Evolutionary conservation across 2,888 invertebrate genomes (phyloP), one percentile per base, ranked within the genome.

Genomic region (Zygogramma bicolorata): DNA sequence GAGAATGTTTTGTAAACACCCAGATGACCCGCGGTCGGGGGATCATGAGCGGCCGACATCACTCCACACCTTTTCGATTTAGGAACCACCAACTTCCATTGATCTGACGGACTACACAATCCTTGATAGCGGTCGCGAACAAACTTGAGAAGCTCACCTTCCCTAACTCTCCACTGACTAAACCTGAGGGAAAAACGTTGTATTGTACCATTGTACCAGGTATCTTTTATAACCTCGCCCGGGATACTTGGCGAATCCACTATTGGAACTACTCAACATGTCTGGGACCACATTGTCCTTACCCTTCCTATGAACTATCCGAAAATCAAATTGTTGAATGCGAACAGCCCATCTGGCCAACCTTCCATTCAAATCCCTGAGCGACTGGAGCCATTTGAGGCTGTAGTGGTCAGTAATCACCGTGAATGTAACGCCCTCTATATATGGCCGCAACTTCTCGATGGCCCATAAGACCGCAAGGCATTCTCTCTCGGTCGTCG

Each of bases 331-430:
- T 58, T 66, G 58, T 25, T 57, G 40, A 10, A 66, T 22, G 6
- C 15, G 22, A 13, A 66, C 66, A n/a, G 38, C 22, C 58, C 66
- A 66, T 13, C 58, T 20, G 6, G 66, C 66, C n/a, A 66, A 46
- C 29, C 29, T 34, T 5, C 66, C 66, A 40, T 10, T 40, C 40
- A 40, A 40, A 40, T 40, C 40, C 13, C 40, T 40, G 13, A 40
- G 40, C 40, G 40, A 40, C n/a, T 40, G 40, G 3, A 40, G 40
- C 40, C 40, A 40, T 31, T 31, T 31, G 7, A 31, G 31, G 31
- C 31, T 31, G 31, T 31, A 31, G 31, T 31, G 31, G 31, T 40
- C 40, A 13, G 40, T 40, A 13, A 40, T n/a, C n/a, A 40, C 40
- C 40, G 40, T 40, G 40, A 40, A 40, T 40, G 40, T 40, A 13